phyloP scores from a whole-genome alignment of 2,888 invertebrate species.

The Tineola bisselliella region DNA sequence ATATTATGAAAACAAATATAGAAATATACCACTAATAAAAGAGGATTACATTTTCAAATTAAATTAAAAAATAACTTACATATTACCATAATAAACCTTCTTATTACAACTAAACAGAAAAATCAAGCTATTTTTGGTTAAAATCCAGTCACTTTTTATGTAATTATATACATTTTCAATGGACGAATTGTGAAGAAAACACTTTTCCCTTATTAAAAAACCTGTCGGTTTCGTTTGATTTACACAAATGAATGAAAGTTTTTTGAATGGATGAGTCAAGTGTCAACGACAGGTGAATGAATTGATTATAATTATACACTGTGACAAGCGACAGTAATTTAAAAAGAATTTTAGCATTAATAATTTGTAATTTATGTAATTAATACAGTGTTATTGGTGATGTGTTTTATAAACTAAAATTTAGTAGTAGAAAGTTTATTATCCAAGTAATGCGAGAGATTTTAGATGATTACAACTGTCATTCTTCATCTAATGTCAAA shows the following conservation, averaged over 20 bases:
- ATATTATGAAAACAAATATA: too few relatives aligned
- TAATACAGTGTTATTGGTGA: too few relatives aligned
- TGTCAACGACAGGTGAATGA: slow-evolving; percentile 5
- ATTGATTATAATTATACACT: neutral
- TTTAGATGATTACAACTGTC: too few relatives aligned
- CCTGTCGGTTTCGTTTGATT: neutral
- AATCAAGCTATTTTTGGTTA: neutral
- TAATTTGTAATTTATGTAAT: too few relatives aligned
- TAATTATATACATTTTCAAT: neutral
- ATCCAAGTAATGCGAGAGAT: too few relatives aligned
- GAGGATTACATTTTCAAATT: neutral
- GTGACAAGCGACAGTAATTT: too few relatives aligned
- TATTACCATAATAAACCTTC: neutral
- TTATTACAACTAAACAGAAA: neutral
- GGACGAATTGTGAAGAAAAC: neutral
- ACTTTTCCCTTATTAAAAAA: neutral
- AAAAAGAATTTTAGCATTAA: too few relatives aligned
- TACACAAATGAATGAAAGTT: neutral
- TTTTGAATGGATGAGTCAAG: neutral
- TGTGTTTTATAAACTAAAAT: too few relatives aligned
- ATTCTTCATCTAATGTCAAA: neutral
- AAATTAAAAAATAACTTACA: neutral
- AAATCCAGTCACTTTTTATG: neutral
- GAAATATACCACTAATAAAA: too few relatives aligned
- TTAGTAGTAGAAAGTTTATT: too few relatives aligned